A percentile compares a stretch with the other conserved stretches of the same genome.
These are phyloP conservation scores for Kradibia gibbosae DNA, from an alignment of 1,140 invertebrate genomes.

Conservation along the genomic window DNA sequence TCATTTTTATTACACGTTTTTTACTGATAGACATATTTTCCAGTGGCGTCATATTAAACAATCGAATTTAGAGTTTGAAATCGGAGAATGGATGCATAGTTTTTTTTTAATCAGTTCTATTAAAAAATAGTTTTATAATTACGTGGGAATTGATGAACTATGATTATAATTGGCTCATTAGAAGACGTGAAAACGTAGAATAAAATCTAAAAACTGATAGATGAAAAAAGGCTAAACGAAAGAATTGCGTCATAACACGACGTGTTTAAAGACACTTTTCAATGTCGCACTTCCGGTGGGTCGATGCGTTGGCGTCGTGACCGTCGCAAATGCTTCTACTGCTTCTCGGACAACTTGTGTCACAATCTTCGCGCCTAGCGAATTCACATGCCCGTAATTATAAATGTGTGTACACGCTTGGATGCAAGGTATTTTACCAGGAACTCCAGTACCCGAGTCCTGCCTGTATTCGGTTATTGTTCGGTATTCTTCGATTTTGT, in stretches of 20 bases:
- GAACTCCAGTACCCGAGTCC: background rate
- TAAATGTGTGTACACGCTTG: background rate
- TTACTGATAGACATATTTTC: no score
- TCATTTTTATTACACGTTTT: no score
- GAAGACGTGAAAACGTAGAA: no score
- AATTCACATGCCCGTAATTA: background rate
- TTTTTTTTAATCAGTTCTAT: no score
- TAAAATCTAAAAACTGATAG: background rate
- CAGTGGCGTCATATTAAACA: no score
- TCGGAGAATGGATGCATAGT: no score
- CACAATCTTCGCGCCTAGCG: background rate
- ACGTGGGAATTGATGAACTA: no score
- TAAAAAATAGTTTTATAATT: no score
- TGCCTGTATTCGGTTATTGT: background rate
- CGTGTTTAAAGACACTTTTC: background rate
- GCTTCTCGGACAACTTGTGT: background rate
- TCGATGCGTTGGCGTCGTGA: background rate
- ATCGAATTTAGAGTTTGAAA: no score
- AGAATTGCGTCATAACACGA: background rate
- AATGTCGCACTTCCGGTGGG: conserved; percentile 6
- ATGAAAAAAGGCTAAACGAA: background rate
- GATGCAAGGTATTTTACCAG: background rate
- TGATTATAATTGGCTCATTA: no score
- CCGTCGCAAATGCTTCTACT: background rate
- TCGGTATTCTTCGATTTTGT: no score